Evolutionary conservation across 2,797 vertebrate genomes (phyloP), one percentile per base, ranked within the genome.

Genomic region (Varecia variegata): DNA sequence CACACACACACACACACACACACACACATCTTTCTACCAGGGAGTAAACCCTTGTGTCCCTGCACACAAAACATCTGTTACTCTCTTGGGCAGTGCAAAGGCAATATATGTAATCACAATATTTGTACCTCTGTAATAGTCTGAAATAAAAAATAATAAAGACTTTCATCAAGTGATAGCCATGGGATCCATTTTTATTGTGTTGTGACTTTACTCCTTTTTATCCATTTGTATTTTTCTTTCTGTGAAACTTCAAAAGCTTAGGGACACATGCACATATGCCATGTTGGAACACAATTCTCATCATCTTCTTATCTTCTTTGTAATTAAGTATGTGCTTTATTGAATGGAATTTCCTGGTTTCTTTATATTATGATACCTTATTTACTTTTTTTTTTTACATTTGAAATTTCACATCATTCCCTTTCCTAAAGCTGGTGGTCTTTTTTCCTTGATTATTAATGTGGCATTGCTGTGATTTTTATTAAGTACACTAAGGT

Each of bases 321-420:
- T 76, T 18, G 18, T 95, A 81, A 86, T 21, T 54, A 89, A 23
- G 0, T 35, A 47, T 38, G 6, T 1, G 25, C 32, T 65, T 68
- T 1, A 90, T n/a, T 54, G 17, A 83, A 70, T 4, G 60, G 3
- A 85, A 77, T 74, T 87, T 5, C 8, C 71, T 52, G 38, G 10
- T 45, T 2, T 58, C 35, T 81, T 84, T 17, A 35, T 45, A 50
- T 38, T n/a, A 58, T 50, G 17, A 62, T 52, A 77, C 15, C 56
- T 52, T 20, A 23, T 4, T 43, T 18, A 67, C 2, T 12, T 5
- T 94, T 92, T 84, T 45, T 1, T 83, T 12, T 30, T 74, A 12
- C 7, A 83, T 83, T 87, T 65, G 32, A 45, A 81, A 84, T 93
- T 91, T 94, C 11, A 68, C 9, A 54, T 17, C 4, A 47, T 84